phyloP scores from a whole-genome alignment of 1,140 invertebrate species.

The Bombus terrestris region DNA sequence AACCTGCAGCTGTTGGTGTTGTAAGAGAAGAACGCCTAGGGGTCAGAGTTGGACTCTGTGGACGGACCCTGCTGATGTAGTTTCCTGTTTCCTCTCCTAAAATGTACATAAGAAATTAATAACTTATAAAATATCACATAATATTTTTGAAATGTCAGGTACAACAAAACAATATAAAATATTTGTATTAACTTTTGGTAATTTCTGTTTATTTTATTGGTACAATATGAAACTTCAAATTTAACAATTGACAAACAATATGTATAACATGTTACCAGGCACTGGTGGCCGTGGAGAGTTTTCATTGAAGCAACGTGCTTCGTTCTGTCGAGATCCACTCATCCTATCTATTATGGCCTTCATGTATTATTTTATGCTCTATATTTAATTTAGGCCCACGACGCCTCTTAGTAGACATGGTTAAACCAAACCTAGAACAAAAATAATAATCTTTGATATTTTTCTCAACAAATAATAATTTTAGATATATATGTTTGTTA shows the following conservation, averaged over 20 bases:
- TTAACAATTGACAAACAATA: neutral
- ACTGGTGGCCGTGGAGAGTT: conserved; percentile 84
- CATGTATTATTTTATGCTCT: conserved; percentile 79
- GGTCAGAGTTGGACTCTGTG: conserved; percentile 81
- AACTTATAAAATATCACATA: neutral
- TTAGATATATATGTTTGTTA: neutral
- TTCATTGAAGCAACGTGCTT: conserved; percentile 83
- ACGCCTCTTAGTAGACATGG: conserved; percentile 82
- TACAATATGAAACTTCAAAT: neutral
- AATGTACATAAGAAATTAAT: conserved; percentile 26
- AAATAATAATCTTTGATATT: conserved; percentile 34
- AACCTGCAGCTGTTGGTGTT: conserved; percentile 70
- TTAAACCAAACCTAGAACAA: conserved; percentile 79
- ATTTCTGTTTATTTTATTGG: neutral
- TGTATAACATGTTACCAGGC: conserved; percentile 76
- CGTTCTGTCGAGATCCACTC: conserved; percentile 80
- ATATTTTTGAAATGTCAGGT: neutral
- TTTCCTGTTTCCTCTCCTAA: conserved; percentile 82
- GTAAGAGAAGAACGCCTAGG: conserved; percentile 80
- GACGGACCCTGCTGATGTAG: conserved; percentile 76
- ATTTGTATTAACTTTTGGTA: neutral
- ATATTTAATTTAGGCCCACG: conserved; percentile 79
- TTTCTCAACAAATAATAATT: neutral
- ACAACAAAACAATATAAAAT: neutral
- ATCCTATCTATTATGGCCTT: conserved; percentile 82